These are phyloP conservation scores for Epicampocera succincta DNA, from an alignment of 2,888 invertebrate species.

Conservation along the genomic window DNA sequence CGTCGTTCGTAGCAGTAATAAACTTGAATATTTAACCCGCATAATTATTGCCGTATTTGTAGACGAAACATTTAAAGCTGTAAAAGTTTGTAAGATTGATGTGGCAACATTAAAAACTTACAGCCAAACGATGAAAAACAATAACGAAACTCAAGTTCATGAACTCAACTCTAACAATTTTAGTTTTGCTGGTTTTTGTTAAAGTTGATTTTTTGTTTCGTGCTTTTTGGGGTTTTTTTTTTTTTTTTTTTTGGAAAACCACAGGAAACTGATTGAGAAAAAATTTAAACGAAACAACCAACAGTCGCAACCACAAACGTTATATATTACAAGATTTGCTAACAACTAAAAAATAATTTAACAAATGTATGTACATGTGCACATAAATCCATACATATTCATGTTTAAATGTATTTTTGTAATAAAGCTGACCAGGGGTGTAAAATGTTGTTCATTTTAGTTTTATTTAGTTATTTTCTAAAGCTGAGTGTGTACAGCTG, in stretches of 20 bases:
- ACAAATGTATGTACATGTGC: no score
- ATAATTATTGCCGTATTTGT: no score
- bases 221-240: neutral
- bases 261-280: slow-evolving; percentile 49
- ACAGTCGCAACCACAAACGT: slow-evolving; percentile 6
- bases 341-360: no score
- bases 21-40: no score
- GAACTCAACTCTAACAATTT: slow-evolving; percentile 45
- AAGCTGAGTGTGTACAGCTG: no score
- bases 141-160: slow-evolving; percentile 59
- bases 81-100: slow-evolving; percentile 25
- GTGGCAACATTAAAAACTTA: slow-evolving; percentile 32
- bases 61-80: no score
- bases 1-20: no score
- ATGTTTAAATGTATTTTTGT: neutral
- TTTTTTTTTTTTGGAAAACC: slow-evolving; percentile 44
- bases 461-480: no score
- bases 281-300: slow-evolving; percentile 22
- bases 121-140: slow-evolving; percentile 13
- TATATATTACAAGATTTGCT: no score
- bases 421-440: slow-evolving; percentile 22
- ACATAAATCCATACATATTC: no score
- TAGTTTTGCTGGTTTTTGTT: slow-evolving; percentile 16
- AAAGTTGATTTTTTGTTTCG: slow-evolving; percentile 20
- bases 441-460: neutral